Evolutionary conservation across 2,797 vertebrate genomes (phyloP), one percentile per base, ranked within the genome.

Genomic region (Falco berigora): DNA sequence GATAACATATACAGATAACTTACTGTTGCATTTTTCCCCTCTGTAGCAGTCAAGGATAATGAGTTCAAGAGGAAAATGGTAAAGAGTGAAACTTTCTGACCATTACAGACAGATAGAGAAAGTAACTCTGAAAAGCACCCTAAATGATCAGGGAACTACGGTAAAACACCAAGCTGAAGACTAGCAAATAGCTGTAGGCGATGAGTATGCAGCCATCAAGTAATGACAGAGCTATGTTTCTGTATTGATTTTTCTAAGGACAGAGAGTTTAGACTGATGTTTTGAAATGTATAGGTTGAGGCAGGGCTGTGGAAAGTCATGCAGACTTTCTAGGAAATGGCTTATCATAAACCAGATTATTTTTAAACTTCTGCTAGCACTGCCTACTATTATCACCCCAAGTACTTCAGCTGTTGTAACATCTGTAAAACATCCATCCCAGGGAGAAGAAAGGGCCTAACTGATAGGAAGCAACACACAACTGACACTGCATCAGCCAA

Each of bases 161-260:
- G 77, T 79, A 88, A 61, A 96, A 92, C 23, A 62, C 56, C 52
- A 91, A 53, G 46, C 46, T 85, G 75, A 87, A 93, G 86, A 82
- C 53, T 24, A 88, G 84, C 55, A 89, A 90, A 85, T 36, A 85
- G 77, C 91, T 94, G 66, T 32, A 94, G 84, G 84, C 81, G 77
- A 42, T 34, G 77, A 86, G 79, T 34, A 64, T 10, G 59, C 69
- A 96, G 76, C 55, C 79, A 96, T 86, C 86, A 90, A 84, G 46
- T 68, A 84, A 94, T 78, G 86, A 94, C 72, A 89, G 64, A 76
- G 22, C 86, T 25, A 83, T 22, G 36, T 83, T 92, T 88, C 76
- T 86, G 46, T 64, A 94, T 88, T 58, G 73, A 96, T 96, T 96
- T 94, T 96, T 89, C 67, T 94, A 80, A 90, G 73, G 55, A 93